phyloP scores from a whole-genome alignment of 37 sponge, comb jelly and placozoan species.

The Chondrosia reniformis region DNA sequence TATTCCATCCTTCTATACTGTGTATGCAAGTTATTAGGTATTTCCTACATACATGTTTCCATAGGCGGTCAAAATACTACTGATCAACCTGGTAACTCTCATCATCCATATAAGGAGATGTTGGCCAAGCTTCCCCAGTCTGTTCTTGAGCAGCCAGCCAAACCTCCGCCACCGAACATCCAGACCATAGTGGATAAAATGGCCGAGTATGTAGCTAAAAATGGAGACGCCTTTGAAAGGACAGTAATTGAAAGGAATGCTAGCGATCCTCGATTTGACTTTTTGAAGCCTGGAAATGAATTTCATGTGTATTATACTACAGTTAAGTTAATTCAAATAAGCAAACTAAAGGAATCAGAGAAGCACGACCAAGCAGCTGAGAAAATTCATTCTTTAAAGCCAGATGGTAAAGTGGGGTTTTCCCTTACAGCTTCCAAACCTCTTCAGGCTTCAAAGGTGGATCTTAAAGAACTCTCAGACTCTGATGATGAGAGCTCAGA shows the following conservation, averaged over 20 bases:
- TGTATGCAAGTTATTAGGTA: no score
- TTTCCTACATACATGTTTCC: no score
- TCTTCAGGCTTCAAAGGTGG: conserved; percentile 11
- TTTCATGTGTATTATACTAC: conserved; percentile 69
- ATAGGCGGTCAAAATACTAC: no score
- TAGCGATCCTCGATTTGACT: conserved; percentile 72
- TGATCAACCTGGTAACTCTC: no score
- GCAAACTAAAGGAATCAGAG: conserved; percentile 27
- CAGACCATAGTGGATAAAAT: conserved; percentile 80
- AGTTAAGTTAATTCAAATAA: conserved; percentile 42
- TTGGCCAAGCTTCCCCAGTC: conserved; percentile 13
- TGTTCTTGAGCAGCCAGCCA: conserved; percentile 27
- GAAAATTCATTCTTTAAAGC: conserved; percentile 45
- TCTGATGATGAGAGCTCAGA: conserved; percentile 38
- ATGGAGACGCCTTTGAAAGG: conserved; percentile 68
- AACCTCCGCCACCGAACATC: conserved; percentile 69
- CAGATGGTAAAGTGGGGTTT: conserved; percentile 61
- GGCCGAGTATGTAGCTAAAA: conserved; percentile 86
- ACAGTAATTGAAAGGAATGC: conserved; percentile 57
- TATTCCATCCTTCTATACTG: no score
- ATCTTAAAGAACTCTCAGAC: neutral
- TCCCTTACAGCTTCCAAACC: conserved; percentile 32
- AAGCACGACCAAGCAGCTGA: neutral
- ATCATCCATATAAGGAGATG: neutral
- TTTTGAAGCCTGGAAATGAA: conserved; percentile 74